Evolutionary conservation across 2,113 vertebrate species (phyloP).

Genomic region (Acrocephalus kingi): DNA sequence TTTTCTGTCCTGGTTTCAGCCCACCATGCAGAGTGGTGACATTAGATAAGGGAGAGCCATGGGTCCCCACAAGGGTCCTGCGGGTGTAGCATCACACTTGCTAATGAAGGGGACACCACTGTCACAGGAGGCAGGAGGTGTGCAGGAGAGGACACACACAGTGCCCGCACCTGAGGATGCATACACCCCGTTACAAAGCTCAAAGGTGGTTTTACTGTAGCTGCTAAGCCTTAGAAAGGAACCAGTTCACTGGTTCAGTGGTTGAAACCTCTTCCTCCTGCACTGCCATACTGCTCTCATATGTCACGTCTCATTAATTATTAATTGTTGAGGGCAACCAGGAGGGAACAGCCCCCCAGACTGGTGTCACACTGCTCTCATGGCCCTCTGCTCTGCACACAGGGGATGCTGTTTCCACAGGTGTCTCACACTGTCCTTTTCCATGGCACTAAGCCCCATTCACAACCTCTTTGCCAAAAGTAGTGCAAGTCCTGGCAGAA

Average conservation of each 20-base stretch:
- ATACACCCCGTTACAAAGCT: fast-evolving
- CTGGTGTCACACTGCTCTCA: not conserved
- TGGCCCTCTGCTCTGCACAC: not conserved
- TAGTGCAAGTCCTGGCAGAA: not conserved
- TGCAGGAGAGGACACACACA: not conserved
- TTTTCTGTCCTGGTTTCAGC: not conserved
- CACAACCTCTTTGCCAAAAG: not conserved
- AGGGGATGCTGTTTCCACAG: fast-evolving
- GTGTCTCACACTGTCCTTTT: not conserved
- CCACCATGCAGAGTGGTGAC: not conserved
- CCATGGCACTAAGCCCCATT: fast-evolving
- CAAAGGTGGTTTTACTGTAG: not conserved
- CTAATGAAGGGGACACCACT: not conserved
- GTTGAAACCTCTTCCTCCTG: not conserved
- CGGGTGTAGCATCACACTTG: fast-evolving
- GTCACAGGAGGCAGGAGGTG: not conserved
- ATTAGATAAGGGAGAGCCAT: not conserved
- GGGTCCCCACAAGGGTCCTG: not conserved
- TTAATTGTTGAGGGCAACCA: not conserved
- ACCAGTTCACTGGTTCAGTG: not conserved
- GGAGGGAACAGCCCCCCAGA: not conserved
- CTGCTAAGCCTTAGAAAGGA: not conserved
- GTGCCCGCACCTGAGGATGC: not conserved
- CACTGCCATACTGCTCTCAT: not conserved
- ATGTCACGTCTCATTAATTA: not conserved